These are phyloP conservation scores for Hypsopygia costalis DNA, from an alignment of 2,888 invertebrate species.

Conservation along the genomic window DNA sequence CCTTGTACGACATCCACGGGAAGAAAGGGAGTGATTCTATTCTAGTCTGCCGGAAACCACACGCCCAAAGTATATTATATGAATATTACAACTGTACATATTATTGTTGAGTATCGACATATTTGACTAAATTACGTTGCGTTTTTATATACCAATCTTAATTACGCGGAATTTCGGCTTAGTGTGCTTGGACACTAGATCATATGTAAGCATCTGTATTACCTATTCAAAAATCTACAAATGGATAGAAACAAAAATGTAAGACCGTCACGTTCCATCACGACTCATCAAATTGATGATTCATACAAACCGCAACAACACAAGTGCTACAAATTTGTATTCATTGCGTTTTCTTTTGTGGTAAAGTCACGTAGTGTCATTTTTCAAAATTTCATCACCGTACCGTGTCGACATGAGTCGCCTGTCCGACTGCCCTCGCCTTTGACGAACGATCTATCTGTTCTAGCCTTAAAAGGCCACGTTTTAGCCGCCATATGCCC, in stretches of 20 bases:
- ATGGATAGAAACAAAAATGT: not conserved
- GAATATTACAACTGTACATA: too few relatives aligned
- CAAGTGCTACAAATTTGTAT: not conserved
- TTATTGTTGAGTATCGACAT: too few relatives aligned
- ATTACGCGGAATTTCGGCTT: too few relatives aligned
- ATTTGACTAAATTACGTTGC: too few relatives aligned
- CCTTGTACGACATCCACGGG: too few relatives aligned
- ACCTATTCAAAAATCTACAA: not conserved
- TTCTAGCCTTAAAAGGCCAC: constrained; percentile 53
- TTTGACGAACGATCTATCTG: constrained; percentile 50
- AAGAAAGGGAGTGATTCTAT: too few relatives aligned
- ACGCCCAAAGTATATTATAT: too few relatives aligned
- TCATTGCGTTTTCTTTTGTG: constrained; percentile 1
- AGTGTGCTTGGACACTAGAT: too few relatives aligned
- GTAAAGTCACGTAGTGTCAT: constrained; percentile 21
- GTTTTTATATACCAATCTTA: too few relatives aligned
- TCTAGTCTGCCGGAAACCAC: too few relatives aligned
- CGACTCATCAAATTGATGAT: constrained; percentile 7
- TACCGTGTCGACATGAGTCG: constrained; percentile 11
- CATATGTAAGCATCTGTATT: not conserved
- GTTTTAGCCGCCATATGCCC: constrained; percentile 69
- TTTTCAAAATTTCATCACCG: constrained; percentile 23
- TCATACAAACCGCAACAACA: constrained; percentile 2
- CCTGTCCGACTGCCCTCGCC: constrained; percentile 38
- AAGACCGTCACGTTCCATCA: constrained; percentile 2